Percentiles rank a stretch among this genome's conserved stretches.
Evolutionary conservation across 1,140 invertebrate species (phyloP).

Genomic region (Drosophila kanapiae): DNA sequence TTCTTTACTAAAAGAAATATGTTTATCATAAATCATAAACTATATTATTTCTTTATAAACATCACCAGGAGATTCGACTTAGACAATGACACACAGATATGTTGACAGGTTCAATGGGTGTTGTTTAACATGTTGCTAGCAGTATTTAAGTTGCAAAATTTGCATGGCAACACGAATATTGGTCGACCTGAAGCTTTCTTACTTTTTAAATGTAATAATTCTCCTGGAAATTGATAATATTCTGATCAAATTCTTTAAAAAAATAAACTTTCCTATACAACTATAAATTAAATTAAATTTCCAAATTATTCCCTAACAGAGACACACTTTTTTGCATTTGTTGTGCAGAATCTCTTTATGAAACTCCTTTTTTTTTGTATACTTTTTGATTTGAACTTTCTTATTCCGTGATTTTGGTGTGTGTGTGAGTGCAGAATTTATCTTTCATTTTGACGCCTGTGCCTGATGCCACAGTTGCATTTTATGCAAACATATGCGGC

Average conservation of each 20-base stretch:
- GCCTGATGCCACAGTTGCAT: slow-evolving; percentile 52
- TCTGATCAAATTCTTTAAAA: background rate
- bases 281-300: background rate
- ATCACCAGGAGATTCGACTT: too few species aligned
- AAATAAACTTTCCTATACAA: background rate
- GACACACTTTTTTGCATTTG: background rate
- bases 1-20: background rate
- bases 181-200: background rate
- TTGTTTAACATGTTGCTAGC: background rate
- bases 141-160: background rate
- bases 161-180: background rate
- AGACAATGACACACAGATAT: too few species aligned
- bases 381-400: slow-evolving; percentile 24
- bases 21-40: background rate
- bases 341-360: background rate
- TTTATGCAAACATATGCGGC: slow-evolving; percentile 81
- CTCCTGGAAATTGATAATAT: background rate
- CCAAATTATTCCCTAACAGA: background rate
- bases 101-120: too few species aligned
- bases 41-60: background rate
- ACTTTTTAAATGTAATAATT: background rate
- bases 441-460: slow-evolving; percentile 69
- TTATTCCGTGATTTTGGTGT: slow-evolving; percentile 31
- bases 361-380: slow-evolving; percentile 16
- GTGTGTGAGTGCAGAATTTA: slow-evolving; percentile 67